Conservation (phyloP, 2,797 vertebrate genomes). For the Oreochromis mossambicus region DNA sequence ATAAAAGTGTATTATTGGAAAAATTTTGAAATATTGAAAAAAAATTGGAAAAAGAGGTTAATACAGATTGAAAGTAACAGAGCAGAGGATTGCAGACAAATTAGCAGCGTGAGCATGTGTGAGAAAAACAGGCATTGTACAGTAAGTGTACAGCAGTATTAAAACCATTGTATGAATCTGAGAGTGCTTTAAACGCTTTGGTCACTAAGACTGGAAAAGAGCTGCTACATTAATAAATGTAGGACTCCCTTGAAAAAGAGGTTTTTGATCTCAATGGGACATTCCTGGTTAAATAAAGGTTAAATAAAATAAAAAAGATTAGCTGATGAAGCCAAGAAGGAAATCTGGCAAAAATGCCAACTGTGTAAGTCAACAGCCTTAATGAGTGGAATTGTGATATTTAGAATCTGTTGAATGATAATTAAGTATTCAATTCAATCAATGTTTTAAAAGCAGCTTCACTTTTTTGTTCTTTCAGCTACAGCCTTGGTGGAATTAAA, state of each 20-base stretch:
- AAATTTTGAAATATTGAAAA: background rate
- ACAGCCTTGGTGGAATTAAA: fast-evolving
- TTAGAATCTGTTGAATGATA: background rate
- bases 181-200: background rate
- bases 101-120: background rate
- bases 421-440: background rate
- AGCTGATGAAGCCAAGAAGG: background rate
- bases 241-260: too few species aligned
- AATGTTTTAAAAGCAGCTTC: background rate
- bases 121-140: background rate
- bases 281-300: too few species aligned
- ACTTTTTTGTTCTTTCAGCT: background rate
- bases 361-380: background rate
- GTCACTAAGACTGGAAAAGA: background rate
- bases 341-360: background rate
- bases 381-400: background rate
- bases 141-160: background rate
- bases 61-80: background rate
- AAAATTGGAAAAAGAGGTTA: too few species aligned
- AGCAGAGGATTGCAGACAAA: background rate
- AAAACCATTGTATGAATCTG: background rate
- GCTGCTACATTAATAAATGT: background rate
- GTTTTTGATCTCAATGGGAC: too few species aligned
- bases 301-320: too few species aligned
- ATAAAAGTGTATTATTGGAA: background rate